Evolutionary conservation across 2,113 vertebrate species (phyloP).

Genomic region (Centropus bengalensis): DNA sequence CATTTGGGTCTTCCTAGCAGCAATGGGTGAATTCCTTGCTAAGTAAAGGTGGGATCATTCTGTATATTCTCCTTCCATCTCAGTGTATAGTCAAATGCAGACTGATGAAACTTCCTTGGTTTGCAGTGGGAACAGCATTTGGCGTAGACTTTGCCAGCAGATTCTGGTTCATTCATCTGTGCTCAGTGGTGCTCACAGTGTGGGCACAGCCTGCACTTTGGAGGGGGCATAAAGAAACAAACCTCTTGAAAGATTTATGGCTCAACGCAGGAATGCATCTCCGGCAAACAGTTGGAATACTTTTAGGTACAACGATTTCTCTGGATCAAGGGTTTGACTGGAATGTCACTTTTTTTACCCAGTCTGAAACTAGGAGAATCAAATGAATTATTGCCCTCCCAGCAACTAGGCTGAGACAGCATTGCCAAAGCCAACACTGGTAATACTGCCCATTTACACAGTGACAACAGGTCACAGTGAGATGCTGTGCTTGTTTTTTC

Average conservation of each 20-base stretch:
- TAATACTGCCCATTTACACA: neutral
- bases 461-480: neutral
- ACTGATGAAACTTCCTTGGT: neutral
- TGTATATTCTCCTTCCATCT: neutral
- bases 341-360: neutral
- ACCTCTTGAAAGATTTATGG: neutral
- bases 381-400: neutral
- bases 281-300: too few species aligned
- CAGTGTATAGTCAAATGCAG: neutral
- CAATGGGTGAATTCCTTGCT: neutral
- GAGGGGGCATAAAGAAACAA: neutral
- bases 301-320: neutral
- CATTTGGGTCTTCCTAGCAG: neutral
- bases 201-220: neutral
- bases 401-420: neutral
- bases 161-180: rapidly evolving
- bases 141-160: neutral
- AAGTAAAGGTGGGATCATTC: neutral
- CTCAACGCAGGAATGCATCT: neutral
- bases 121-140: neutral
- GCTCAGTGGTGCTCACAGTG: neutral
- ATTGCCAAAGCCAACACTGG: neutral
- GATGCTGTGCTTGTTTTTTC: neutral
- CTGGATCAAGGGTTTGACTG: neutral
- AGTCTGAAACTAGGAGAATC: neutral